Percentiles rank a stretch among this genome's conserved stretches.
Conservation (phyloP, 2,113 vertebrate genomes). For the Mandrillus leucophaeus region DNA sequence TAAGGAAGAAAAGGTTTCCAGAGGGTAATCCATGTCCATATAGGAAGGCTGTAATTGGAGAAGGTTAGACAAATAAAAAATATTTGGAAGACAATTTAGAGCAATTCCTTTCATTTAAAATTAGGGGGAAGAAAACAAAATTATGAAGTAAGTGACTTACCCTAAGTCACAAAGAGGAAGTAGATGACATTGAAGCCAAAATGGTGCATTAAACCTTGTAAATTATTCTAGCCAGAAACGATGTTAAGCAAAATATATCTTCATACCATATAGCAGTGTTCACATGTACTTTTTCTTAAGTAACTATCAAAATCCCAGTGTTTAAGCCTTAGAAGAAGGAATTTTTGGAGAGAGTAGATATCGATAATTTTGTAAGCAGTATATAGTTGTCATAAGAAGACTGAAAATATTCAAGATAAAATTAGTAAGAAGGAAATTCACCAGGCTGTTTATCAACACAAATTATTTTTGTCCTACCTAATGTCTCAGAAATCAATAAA, state of each 20-base stretch:
- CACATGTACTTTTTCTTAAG: not conserved
- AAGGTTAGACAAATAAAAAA: not conserved
- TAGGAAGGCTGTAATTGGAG: not conserved
- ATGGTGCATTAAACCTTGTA: not conserved
- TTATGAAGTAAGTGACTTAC: not conserved
- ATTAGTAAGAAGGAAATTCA: not conserved
- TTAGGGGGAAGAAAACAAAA: not conserved
- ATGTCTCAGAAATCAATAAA: not conserved
- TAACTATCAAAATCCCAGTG: not conserved
- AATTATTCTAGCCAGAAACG: not conserved
- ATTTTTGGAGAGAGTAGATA: not conserved
- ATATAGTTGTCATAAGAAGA: not conserved
- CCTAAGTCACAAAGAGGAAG: not conserved
- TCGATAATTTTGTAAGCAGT: not conserved
- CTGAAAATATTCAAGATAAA: not conserved
- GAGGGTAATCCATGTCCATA: not conserved
- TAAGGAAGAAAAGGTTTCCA: not conserved
- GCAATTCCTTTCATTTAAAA: not conserved
- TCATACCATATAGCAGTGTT: not conserved
- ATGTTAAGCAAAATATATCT: not conserved
- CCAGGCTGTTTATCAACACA: not conserved
- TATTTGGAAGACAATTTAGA: not conserved
- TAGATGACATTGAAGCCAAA: not conserved
- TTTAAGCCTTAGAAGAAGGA: not conserved
- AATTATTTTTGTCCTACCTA: not conserved